Percentiles rank a stretch among this genome's conserved stretches.
Evolutionary conservation across 2,797 vertebrate species (phyloP).

Genomic region (Lepilemur ruficaudatus): DNA sequence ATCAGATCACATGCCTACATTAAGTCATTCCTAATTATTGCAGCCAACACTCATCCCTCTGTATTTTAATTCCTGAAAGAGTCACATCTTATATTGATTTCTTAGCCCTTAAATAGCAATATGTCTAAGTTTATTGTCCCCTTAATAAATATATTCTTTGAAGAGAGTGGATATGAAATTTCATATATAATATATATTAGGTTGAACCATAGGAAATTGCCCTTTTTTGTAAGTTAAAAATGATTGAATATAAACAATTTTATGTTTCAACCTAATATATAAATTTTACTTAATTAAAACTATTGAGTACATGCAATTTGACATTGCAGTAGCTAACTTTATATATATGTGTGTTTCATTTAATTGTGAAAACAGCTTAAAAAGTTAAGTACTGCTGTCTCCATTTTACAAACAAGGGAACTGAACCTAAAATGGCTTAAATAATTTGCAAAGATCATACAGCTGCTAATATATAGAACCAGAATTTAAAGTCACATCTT

Average conservation of each 20-base stretch:
- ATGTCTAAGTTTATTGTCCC: not conserved
- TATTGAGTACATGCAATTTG: not conserved
- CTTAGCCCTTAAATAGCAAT: not conserved
- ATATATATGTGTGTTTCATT: not conserved
- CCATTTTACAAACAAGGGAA: not conserved
- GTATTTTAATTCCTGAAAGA: not conserved
- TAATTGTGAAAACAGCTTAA: not conserved
- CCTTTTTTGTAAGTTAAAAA: not conserved
- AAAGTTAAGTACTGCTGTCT: not conserved
- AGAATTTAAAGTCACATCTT: not conserved
- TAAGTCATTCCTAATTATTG: not conserved
- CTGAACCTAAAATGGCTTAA: not conserved
- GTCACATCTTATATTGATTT: not conserved
- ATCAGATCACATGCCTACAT: not conserved
- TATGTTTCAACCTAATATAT: not conserved
- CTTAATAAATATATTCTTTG: not conserved
- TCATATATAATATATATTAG: not conserved
- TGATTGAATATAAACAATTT: not conserved
- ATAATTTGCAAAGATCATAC: not conserved
- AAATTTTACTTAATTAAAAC: slow-evolving; percentile 14
- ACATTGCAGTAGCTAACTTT: not conserved
- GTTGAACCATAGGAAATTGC: not conserved
- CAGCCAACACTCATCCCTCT: not conserved
- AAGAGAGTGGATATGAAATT: not conserved
- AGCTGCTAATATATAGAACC: not conserved